Percentiles rank a stretch among this genome's conserved stretches.
Evolutionary conservation across 2,113 vertebrate species (phyloP).

Genomic region (Callithrix jacchus): DNA sequence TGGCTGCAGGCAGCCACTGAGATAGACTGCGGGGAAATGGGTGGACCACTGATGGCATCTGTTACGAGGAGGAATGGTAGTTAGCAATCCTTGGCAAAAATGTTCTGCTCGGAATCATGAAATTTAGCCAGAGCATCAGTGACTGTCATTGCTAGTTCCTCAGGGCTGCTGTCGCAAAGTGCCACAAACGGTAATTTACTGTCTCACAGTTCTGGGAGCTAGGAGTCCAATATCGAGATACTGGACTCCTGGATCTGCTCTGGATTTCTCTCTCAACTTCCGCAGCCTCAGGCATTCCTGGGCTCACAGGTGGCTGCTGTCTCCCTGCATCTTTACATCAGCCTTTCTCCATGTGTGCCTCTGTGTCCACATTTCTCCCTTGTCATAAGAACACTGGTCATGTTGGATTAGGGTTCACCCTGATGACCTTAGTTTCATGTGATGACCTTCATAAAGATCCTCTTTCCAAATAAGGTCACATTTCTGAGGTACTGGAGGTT

Average conservation of each 20-base stretch:
- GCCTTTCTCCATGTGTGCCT: not conserved
- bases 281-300: too few relatives aligned
- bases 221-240: not conserved
- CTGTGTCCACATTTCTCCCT: not conserved
- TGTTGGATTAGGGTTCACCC: not conserved
- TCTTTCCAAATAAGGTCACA: not conserved
- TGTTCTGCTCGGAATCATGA: accelerated
- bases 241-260: not conserved
- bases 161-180: not conserved
- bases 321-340: not conserved
- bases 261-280: not conserved
- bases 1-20: not conserved
- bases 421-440: not conserved
- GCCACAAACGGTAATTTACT: not conserved
- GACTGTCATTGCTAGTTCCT: not conserved
- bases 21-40: not conserved
- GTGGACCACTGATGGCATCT: not conserved
- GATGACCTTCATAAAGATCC: not conserved
- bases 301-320: not conserved
- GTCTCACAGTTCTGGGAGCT: not conserved
- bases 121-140: too few relatives aligned
- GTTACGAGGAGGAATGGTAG: too few relatives aligned
- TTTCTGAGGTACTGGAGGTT: not conserved
- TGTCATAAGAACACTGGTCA: not conserved
- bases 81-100: not conserved